Evolutionary conservation across 2,888 invertebrate species (phyloP), one percentile per base, ranked within the genome.

Genomic region (Folsomia manolachei): DNA sequence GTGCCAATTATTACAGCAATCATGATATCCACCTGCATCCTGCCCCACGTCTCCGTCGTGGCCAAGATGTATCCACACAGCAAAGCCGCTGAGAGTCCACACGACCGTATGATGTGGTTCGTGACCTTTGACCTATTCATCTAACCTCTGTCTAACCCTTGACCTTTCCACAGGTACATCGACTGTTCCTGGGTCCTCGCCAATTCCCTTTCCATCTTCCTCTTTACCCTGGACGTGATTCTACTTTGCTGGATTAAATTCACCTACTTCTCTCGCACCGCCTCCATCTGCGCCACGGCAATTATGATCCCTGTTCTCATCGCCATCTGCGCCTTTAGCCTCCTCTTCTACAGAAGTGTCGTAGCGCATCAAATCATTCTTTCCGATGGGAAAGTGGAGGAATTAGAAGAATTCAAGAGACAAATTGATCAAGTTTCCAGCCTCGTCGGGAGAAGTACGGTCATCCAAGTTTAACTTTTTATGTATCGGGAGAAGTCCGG

Each of bases 191-290:
- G 80, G 80, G 76, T 80, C 1, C 53, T 80, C 27, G 75, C 79
- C 0, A 80, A 80, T 60, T 74, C 74, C 1, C 39, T 76, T 19
- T 77, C 78, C 56, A 77, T 80, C 21, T 79, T 80, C 62, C 73
- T 79, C 1, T 80, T 80, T 68, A 79, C 79, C 0, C 63, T 79
- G 51, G 80, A 80, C 62, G 79, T 80, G 18, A 78, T 80, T 51
- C 72, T 80, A 19, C 69, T 80, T 0, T 77, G 76, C 53, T 79
- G 79, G 79, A 78, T 80, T 9, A 80, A 80, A 25, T 80, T 78
- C 52, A 78, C 80, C 0, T 78, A 79, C 51, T 80, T 80, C 70
- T 78, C 79, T 60, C 67, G 66, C 62, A 71, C 71, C 21, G 73
- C 75, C 11, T 65, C 65, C 25, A 71, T 68, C 63, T 73, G 75